Conservation (phyloP, 2,113 vertebrate species). For the Sitta europaea region DNA sequence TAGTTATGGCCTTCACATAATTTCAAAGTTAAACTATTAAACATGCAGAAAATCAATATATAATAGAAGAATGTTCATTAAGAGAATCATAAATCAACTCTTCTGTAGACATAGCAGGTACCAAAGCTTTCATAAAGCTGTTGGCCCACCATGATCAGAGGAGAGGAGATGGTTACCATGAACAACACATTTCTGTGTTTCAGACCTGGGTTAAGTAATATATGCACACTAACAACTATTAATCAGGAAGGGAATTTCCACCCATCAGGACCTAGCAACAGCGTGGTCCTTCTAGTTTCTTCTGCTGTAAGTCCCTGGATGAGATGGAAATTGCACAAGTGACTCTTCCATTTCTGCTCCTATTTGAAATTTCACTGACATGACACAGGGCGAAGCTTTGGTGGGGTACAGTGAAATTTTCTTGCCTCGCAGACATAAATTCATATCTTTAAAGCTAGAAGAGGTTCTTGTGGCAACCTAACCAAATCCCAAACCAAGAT, state of each 20-base stretch:
- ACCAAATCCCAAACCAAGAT: neutral
- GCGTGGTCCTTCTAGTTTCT: neutral
- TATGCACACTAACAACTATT: neutral
- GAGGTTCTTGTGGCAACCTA: neutral
- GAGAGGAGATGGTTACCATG: neutral
- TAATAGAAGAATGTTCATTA: constrained; percentile 6
- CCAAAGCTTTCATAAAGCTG: neutral
- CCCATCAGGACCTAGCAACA: neutral
- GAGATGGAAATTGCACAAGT: neutral
- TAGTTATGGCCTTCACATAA: neutral
- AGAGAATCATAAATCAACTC: neutral
- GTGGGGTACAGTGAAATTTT: neutral
- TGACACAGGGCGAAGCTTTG: neutral
- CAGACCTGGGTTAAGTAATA: neutral
- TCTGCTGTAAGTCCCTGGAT: neutral
- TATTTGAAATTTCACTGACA: neutral
- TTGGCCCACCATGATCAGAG: neutral
- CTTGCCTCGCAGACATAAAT: neutral
- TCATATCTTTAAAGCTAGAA: neutral
- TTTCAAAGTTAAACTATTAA: constrained; percentile 40
- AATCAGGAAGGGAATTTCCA: neutral
- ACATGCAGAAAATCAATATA: constrained; percentile 34
- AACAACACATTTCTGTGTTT: neutral
- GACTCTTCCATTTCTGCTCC: neutral
- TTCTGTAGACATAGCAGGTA: neutral